Base-by-base conservation (phyloP, 1,140 invertebrate species). In the Microvelia longipes region DNA sequence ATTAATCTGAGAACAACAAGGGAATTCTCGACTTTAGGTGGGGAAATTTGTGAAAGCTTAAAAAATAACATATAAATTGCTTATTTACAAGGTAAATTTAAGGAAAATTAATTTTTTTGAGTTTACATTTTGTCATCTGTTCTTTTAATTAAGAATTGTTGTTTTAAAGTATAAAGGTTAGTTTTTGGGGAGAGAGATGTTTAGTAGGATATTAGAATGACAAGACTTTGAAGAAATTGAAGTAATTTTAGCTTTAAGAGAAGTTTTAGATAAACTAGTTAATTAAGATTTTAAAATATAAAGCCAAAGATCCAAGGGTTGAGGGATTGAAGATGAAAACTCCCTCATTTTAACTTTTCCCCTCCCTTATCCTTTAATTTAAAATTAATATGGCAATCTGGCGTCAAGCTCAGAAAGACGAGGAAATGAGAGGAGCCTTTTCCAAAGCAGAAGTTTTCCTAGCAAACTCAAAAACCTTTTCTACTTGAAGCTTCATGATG, bases 281-380 rank as follows among this genome's bases (percentile, higher is more conserved):
- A 66, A 35, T 71, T 61, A 67, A 27, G 28, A 68, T 30, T 29
- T 68, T 13, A 24, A 50, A 19, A 50, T 5, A 11, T n/a, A n/a
- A n/a, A n/a, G n/a, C n/a, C n/a, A 19, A 50, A 19, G 35, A 19
- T 50, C 5, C 5, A 50, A 19, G 68, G 60, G 13, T 15, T 28
- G 62, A 30, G 29, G 26, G 28, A 26, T n/a, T 11, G 26, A 24
- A 50, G 35, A 11, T 11, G 35, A 50, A n/a, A n/a, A n/a, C n/a
- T n/a, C n/a, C 35, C 19, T 60, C 35, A 60, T 11, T 60, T 11
- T 11, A 25, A 24, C 11, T 11, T 5, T 5, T 2, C 11, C 30
- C 30, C 11, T 60, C 50, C 68, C 68, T 69, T 62, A 69, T 69
- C 68, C 68, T 69, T 65, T 69, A 69, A 69, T 69, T 69, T 69